Evolutionary conservation across 53 echinoderm and acorn worm species (phyloP), one percentile per base, ranked within the genome.

Genomic region (Apostichopus leukothele): DNA sequence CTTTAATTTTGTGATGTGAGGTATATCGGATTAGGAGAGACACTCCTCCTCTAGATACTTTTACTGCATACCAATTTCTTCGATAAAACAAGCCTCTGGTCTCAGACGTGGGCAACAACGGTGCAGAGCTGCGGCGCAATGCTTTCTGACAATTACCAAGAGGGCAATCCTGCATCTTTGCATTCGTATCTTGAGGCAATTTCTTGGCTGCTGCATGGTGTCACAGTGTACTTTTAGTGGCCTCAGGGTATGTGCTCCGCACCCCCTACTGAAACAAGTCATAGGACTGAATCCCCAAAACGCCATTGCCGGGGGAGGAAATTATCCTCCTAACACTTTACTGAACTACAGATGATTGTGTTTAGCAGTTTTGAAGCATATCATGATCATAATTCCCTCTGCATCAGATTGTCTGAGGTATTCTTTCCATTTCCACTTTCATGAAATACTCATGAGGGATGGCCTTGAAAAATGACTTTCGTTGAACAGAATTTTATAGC

Each of bases 271-370:
- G 86, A 61, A 68, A 86, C 86, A 68, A 86, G 67, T 51, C 86
- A 60, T 59, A 60, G 86, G 86, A 86, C 86, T 68, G 67, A 86
- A 86, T 86, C 86, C 86, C 86, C 66, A 50, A 86, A 86, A 86
- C 61, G 23, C 50, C 67, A 61, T 60, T 67, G 86, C 86, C 86
- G 66, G 73, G 63, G 50, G 86, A 67, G 86, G 67, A 68, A 86
- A 86, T 86, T 86, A 86, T 27, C 71, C 12, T 86, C 86, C 71
- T 86, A 68, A 86, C 86, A 86, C 86, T 61, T 86, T 86, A 25
- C 67, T 7, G 51, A 86, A 81, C 81, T 19, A 71, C 71, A 54
- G 22, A 81, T 81, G 81, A 81, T 81, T 81, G 59, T 59, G 59
- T 57, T 81, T 59, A 81, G 59, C 59, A 53, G 55, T 53, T 23